Evolutionary conservation across 1,140 invertebrate species (phyloP).

Genomic region (Elysia chlorotica): DNA sequence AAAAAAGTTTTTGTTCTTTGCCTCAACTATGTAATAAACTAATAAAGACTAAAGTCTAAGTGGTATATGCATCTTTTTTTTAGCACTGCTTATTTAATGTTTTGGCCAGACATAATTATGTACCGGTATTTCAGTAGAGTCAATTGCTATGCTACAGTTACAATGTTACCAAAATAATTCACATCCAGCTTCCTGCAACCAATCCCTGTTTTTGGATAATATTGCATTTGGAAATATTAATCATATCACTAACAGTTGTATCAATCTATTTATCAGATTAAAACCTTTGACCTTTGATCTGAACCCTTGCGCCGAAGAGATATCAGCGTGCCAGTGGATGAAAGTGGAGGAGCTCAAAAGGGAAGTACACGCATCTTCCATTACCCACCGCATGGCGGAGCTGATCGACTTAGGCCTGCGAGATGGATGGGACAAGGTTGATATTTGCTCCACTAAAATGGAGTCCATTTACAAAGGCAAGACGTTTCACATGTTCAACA

Average conservation of each 20-base stretch:
- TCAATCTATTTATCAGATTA: constrained; percentile 54
- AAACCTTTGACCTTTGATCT: constrained; percentile 72
- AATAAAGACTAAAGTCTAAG: no score
- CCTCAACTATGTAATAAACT: no score
- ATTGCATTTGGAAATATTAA: no score
- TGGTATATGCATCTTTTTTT: no score
- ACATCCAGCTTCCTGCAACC: no score
- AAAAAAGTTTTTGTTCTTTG: no score
- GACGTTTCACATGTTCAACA: constrained; percentile 41
- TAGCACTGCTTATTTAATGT: no score
- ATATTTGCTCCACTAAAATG: constrained; percentile 39
- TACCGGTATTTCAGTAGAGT: no score
- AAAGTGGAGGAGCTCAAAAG: constrained; percentile 33
- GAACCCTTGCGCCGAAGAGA: constrained; percentile 74
- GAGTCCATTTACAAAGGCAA: constrained; percentile 47
- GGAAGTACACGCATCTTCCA: constrained; percentile 29
- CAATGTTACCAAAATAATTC: no score
- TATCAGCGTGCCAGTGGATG: constrained; percentile 82
- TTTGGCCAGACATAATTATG: no score
- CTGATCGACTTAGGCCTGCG: constrained; percentile 40
- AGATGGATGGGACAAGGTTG: constrained; percentile 49
- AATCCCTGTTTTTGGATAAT: no score
- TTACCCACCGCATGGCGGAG: constrained; percentile 38
- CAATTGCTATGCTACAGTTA: background rate
- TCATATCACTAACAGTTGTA: background rate